Evolutionary conservation across 2,797 vertebrate genomes (phyloP).

Genomic region (Sebastes nivosus): DNA sequence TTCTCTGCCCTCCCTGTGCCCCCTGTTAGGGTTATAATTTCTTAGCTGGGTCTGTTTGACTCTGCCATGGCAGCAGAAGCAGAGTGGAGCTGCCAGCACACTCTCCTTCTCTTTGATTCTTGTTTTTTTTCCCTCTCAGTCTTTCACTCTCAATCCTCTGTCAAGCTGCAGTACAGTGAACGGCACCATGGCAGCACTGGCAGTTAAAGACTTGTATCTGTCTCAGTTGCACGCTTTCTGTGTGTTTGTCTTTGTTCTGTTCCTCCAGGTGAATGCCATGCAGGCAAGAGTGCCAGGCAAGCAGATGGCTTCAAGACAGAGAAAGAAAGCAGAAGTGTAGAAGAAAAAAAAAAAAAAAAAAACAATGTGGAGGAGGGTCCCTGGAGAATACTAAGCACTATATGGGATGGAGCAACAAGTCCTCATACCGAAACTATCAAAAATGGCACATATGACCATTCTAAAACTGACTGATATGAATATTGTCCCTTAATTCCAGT

Average conservation of each 20-base stretch:
- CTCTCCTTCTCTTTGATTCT: conserved; percentile 30
- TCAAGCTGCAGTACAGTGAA: conserved; percentile 30
- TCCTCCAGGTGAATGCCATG: conserved; percentile 53
- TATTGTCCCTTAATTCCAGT: neutral
- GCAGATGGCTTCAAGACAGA: conserved; percentile 72
- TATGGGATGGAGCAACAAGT: neutral
- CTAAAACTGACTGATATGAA: neutral
- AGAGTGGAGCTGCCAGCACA: conserved; percentile 36
- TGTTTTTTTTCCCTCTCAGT: neutral
- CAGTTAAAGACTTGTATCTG: conserved; percentile 34
- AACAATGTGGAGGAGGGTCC: neutral
- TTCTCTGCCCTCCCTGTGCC: conserved; percentile 29
- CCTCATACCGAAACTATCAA: neutral
- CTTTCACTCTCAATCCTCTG: conserved; percentile 17
- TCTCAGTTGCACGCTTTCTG: conserved; percentile 21
- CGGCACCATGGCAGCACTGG: conserved; percentile 38
- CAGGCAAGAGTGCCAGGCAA: conserved; percentile 53
- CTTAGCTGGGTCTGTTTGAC: conserved; percentile 42
- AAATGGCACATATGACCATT: neutral
- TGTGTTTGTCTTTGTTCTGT: conserved; percentile 15
- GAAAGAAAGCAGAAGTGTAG: neutral
- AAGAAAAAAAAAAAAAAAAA: neutral
- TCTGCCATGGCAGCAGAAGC: conserved; percentile 33
- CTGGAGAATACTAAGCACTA: conserved; percentile 33
- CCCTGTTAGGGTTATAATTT: conserved; percentile 34